Evolutionary conservation across 2,888 invertebrate species (phyloP).

Genomic region (Myathropa florea): DNA sequence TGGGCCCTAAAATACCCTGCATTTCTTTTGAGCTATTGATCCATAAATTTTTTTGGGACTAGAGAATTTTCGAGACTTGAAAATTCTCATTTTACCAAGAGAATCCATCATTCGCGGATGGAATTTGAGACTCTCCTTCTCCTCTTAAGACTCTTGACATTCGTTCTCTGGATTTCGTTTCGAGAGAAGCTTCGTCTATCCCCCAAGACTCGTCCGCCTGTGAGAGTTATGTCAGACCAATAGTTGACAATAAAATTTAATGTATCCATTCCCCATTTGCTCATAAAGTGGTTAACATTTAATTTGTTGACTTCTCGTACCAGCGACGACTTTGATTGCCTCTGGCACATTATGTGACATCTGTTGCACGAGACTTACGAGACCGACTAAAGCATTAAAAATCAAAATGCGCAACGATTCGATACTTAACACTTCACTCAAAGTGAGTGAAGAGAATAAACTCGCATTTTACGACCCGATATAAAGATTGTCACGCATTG

Average conservation of each 20-base stretch:
- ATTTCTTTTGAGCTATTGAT: too few relatives aligned
- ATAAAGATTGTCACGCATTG: neutral
- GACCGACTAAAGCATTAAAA: neutral
- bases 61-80: too few relatives aligned
- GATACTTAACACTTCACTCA: neutral
- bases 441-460: neutral
- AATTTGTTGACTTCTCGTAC: neutral
- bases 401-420: neutral
- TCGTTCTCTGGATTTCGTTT: too few relatives aligned
- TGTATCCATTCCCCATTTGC: neutral
- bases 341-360: neutral
- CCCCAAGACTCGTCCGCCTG: neutral
- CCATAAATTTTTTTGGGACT: too few relatives aligned
- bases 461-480: neutral
- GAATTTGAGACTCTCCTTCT: too few relatives aligned
- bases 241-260: neutral
- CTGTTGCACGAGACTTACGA: neutral
- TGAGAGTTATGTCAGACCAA: neutral
- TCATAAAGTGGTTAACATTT: neutral
- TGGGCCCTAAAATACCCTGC: too few relatives aligned
- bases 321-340: neutral
- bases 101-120: too few relatives aligned
- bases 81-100: too few relatives aligned
- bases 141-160: too few relatives aligned
- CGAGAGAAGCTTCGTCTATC: too few relatives aligned